Evolutionary conservation across 2,797 vertebrate species (phyloP), one percentile per base, ranked within the genome.

Genomic region (Agapornis canus): DNA sequence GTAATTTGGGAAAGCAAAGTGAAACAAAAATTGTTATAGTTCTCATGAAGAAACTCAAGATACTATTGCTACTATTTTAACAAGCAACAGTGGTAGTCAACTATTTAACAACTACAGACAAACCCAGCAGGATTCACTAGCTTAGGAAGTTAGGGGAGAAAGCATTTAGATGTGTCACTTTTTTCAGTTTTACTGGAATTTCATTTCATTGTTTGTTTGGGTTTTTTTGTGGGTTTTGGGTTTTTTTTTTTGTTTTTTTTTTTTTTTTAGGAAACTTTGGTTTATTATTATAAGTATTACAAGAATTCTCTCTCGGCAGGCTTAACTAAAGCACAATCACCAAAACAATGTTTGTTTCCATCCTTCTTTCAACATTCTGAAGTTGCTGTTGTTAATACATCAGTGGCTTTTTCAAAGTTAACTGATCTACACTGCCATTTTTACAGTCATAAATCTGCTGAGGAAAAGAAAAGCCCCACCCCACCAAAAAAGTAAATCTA

Each of bases 31-130:
- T 10, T 31, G 27, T 21, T 48, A 80, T 1, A 60, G 35, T 75
- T 90, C 54, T 85, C 56, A 70, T 3, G 3, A 11, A 91, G 39
- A 93, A 92, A 79, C 23, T 48, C 2, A 40, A 82, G 84, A 25
- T 81, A 83, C 26, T 81, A 66, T 77, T 82, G 19, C 27, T 69
- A 65, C 10, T 68, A 57, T 59, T 57, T 85, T 68, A 91, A 88
- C 26, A 92, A 37, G 18, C 13, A 92, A 75, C 15, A 59, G 14
- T 18, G 39, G 37, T 17, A 87, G 31, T 6, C 32, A 71, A 65
- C 5, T 17, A 57, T 52, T 63, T 63, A 31, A 93, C 65, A 73
- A 21, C 20, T 51, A 35, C 12, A 86, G 43, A 52, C 20, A 39
- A 76, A 64, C 19, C 11, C 17, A 78, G 56, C 8, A 78, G 17